Evolutionary conservation across 2,797 vertebrate genomes (phyloP), one percentile per base, ranked within the genome.

Genomic region (Euphonia xanthogaster): DNA sequence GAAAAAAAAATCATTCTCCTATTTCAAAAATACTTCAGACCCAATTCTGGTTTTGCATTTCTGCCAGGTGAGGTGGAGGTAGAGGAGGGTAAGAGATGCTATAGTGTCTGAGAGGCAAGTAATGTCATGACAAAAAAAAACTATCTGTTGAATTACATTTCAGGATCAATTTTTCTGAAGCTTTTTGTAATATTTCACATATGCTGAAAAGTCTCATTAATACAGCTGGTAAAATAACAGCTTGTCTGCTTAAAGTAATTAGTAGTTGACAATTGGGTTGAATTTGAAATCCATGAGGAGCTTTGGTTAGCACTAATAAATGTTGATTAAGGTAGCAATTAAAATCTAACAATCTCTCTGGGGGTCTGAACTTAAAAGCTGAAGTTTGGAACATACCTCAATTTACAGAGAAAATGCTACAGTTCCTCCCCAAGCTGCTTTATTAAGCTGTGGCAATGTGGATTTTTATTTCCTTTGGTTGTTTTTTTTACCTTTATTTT

Each of bases 161-260:
- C 44, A 66, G 73, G 40, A 84, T 79, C 84, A 78, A 73, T 62
- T 75, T 44, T 90, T 84, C 73, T 84, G 79, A 86, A 90, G 66
- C 45, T 93, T 63, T 81, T 90, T 79, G 87, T 73, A 94, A 68
- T 95, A 91, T 91, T 88, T 91, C 85, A 48, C 80, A 70, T 72
- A 86, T 60, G 79, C 67, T 86, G 89, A 73, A 61, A 93, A 94
- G 66, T 88, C 83, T 63, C 66, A 76, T 93, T 94, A 93, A 93
- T 90, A 91, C 14, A 94, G 62, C 79, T 90, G 48, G 66, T 78
- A 94, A 96, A 97, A 96, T 95, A 96, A 93, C 96, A 96, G 87
- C 94, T 93, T 94, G 91, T 88, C 96, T 95, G 71, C 91, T 84
- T 91, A 76, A 88, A 97, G 94, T 97, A 97, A 97, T 97, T 96